Evolutionary conservation across 2,113 vertebrate genomes (phyloP).

Genomic region (Macheiramphus alcinus): DNA sequence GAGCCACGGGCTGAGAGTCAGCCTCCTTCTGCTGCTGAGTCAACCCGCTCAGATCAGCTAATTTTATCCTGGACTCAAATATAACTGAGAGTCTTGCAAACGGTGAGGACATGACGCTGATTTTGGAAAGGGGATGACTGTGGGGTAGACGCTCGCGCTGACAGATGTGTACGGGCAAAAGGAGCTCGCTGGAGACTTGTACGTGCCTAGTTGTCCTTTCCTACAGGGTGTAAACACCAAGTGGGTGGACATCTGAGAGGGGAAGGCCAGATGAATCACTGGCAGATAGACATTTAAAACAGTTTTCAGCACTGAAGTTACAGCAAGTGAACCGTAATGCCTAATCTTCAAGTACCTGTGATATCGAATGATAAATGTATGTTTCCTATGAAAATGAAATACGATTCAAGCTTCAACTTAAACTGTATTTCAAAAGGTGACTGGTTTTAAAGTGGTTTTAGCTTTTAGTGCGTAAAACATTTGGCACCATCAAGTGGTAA

Average conservation of each 20-base stretch:
- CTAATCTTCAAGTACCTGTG: background rate
- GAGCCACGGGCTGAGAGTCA: background rate
- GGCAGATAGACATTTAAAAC: background rate
- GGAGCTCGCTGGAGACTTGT: background rate
- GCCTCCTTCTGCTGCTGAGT: background rate
- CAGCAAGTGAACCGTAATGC: background rate
- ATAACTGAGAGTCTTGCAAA: background rate
- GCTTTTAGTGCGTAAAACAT: background rate
- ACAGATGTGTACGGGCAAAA: background rate
- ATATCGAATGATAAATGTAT: background rate
- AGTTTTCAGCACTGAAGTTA: background rate
- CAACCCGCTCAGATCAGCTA: background rate
- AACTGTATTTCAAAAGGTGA: background rate
- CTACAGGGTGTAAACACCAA: background rate
- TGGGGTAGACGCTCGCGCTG: background rate
- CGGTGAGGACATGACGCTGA: background rate
- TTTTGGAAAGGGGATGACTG: background rate
- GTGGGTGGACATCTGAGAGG: background rate
- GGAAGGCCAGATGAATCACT: background rate
- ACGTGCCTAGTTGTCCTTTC: background rate
- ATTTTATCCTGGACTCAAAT: background rate
- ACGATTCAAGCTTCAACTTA: background rate
- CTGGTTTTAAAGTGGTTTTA: background rate
- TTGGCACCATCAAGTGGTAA: conserved; percentile 63
- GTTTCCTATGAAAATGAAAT: background rate